These are phyloP conservation scores for Coregonus sp. DNA, from an alignment of 2,797 vertebrate genomes.

Conservation along the genomic window DNA sequence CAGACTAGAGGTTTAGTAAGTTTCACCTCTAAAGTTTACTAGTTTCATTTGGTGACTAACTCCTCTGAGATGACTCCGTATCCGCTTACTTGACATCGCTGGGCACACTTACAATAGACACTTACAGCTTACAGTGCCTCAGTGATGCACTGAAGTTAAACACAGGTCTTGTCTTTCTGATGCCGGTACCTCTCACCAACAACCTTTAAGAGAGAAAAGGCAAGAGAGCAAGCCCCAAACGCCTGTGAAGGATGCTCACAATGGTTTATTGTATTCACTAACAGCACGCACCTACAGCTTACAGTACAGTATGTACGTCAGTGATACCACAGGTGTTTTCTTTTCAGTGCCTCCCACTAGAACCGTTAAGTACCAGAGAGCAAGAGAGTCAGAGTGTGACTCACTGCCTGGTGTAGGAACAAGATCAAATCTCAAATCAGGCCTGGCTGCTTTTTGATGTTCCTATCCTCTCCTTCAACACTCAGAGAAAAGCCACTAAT, in stretches of 20 bases:
- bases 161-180: too few relatives aligned
- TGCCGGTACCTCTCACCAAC: too few relatives aligned
- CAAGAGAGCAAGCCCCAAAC: background rate
- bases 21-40: too few relatives aligned
- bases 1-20: too few relatives aligned
- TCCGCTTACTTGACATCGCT: too few relatives aligned
- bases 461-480: slow-evolving; percentile 27
- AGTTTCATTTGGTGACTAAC: too few relatives aligned
- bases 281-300: background rate
- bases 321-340: slow-evolving; percentile 43
- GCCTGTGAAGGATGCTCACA: background rate
- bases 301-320: slow-evolving; percentile 4
- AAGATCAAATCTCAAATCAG: slow-evolving; percentile 52
- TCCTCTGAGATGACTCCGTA: too few relatives aligned
- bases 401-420: slow-evolving; percentile 40
- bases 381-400: slow-evolving; percentile 34
- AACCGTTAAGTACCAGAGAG: slow-evolving; percentile 38
- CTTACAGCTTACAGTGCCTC: too few relatives aligned
- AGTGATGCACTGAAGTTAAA: too few relatives aligned
- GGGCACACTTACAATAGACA: too few relatives aligned
- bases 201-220: too few relatives aligned
- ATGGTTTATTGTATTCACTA: background rate
- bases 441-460: slow-evolving; percentile 52
- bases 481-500: slow-evolving; percentile 44
- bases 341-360: slow-evolving; percentile 41